A percentile compares a stretch with the other conserved stretches of the same genome.
These are phyloP conservation scores for Brachionus rubens DNA, from an alignment of 1,140 invertebrate genomes.

Conservation along the genomic window DNA sequence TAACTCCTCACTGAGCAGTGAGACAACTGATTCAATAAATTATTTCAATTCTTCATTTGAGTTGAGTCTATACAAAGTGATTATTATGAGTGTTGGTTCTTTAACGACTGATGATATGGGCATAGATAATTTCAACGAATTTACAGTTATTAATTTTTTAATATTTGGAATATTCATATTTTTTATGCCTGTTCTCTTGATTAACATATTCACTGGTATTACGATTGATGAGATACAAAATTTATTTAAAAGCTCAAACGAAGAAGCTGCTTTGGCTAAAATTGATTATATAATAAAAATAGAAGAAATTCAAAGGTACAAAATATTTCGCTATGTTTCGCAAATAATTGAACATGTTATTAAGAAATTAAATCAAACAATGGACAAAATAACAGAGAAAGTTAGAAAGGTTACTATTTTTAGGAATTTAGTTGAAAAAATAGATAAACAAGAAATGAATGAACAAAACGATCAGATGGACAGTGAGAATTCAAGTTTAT, in stretches of 20 bases:
- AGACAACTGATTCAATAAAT: not conserved
- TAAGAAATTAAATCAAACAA: too few relatives aligned
- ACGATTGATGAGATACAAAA: not conserved
- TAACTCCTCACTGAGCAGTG: not conserved
- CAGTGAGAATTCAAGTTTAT: too few relatives aligned
- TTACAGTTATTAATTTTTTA: not conserved
- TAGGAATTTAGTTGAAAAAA: too few relatives aligned
- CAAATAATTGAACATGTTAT: too few relatives aligned
- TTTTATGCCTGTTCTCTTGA: not conserved
- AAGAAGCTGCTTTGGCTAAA: not conserved
- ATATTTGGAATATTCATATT: not conserved
- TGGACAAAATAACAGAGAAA: too few relatives aligned
- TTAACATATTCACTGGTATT: not conserved
- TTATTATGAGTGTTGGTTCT: not conserved
- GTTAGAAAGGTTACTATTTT: too few relatives aligned
- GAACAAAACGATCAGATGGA: too few relatives aligned
- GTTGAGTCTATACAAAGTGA: not conserved
- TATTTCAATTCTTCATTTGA: not conserved
- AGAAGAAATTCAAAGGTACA: not conserved
- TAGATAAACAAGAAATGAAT: too few relatives aligned
- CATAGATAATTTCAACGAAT: not conserved
- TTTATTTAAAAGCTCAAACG: not conserved
- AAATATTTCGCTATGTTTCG: too few relatives aligned
- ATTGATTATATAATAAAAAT: not conserved
- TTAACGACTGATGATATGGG: not conserved